Evolutionary conservation across 2,797 vertebrate genomes (phyloP), one percentile per base, ranked within the genome.

Genomic region (Pangasius mekongensis): DNA sequence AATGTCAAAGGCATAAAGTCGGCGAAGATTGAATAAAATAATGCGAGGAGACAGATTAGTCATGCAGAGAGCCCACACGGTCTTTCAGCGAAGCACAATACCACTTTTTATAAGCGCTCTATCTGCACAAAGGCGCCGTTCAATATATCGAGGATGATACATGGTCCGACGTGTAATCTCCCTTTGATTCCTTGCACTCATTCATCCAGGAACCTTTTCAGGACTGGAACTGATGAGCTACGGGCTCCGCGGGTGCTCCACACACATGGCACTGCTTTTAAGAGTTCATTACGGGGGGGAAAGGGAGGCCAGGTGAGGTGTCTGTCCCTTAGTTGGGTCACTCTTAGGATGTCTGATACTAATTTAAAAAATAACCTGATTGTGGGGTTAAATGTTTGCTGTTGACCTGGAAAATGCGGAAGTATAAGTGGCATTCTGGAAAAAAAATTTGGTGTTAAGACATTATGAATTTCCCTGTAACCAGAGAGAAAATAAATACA

Each of bases 11-110:
- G 97, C 98, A 98, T 98, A 99, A 99, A 99, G 97, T 98, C 97
- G 97, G 97, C 97, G 97, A 97, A 98, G 98, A 99, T 98, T 98
- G 98, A 99, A 99, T 99, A 99, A 99, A 99, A 99, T 98, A 99
- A 99, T 99, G 97, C 97, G 97, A 96, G 97, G 97, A 98, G 97
- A 98, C 97, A 98, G 98, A 99, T 98, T 98, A 99, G 98, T 99
- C 98, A 99, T 98, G 98, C 98, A 98, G 97, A 98, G 97, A 97
- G 95, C 97, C 98, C 97, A 97, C 97, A 98, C 97, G 97, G 97
- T 98, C 97, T 98, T 98, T 98, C 97, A 98, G 96, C 95, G 86
- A 89, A 94, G 95, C 97, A 99, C 98, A 99, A 99, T 99, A 97
- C 97, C 97, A 98, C 97, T 98, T 98, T 98, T 99, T 99, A 99